Evolutionary conservation across 1,140 invertebrate genomes (phyloP).

Genomic region (Drosophila subpulchrella): DNA sequence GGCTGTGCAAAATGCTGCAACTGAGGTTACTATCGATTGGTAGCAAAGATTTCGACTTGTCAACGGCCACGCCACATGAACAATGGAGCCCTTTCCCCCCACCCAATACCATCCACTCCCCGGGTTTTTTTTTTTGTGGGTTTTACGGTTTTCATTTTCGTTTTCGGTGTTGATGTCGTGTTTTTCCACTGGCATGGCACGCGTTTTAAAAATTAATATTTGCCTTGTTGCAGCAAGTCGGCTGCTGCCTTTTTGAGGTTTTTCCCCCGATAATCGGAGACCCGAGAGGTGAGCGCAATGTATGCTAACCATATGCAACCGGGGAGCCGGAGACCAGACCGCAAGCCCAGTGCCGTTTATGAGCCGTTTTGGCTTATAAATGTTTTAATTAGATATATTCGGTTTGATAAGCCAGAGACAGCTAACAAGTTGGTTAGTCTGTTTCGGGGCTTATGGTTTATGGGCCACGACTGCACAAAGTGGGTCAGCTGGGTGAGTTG

Average conservation of each 20-base stretch:
- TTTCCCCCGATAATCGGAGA: constrained; percentile 61
- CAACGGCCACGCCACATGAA: constrained; percentile 20
- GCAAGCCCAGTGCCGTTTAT: constrained; percentile 70
- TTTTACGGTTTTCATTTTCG: constrained; percentile 19
- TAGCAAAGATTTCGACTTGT: constrained; percentile 23
- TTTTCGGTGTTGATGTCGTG: constrained; percentile 59
- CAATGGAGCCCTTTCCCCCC: constrained; percentile 6
- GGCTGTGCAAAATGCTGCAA: not conserved
- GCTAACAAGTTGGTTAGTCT: constrained; percentile 73
- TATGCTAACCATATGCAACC: constrained; percentile 77
- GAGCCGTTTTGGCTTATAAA: constrained; percentile 73
- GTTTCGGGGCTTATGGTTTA: constrained; percentile 62
- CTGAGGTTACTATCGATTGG: constrained; percentile 17
- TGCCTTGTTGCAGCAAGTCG: constrained; percentile 44
- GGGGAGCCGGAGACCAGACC: constrained; percentile 30
- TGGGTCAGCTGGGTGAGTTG: constrained; percentile 54
- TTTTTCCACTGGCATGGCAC: constrained; percentile 63
- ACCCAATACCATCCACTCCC: not conserved
- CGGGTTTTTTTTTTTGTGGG: constrained; percentile 40
- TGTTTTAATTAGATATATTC: constrained; percentile 82
- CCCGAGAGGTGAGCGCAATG: constrained; percentile 49
- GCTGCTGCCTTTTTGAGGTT: constrained; percentile 63
- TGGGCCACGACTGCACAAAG: constrained; percentile 54
- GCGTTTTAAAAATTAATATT: constrained; percentile 81
- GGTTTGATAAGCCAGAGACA: constrained; percentile 75